Evolutionary conservation across 2,113 vertebrate species (phyloP).

Genomic region (Egretta garzetta): DNA sequence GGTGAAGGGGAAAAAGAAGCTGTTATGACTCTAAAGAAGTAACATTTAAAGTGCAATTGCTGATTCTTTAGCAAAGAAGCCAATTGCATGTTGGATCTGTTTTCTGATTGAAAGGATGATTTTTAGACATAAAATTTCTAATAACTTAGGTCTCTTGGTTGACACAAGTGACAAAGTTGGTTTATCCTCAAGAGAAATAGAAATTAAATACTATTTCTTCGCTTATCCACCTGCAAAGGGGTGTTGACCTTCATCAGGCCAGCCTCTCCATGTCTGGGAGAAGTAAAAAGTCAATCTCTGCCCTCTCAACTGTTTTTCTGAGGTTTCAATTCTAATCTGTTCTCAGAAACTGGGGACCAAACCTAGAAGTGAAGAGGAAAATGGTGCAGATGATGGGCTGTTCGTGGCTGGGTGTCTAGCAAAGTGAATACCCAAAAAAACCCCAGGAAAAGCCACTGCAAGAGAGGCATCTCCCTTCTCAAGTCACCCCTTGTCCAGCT

Average conservation of each 20-base stretch:
- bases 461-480: background rate
- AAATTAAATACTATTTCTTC: background rate
- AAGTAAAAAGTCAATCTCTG: background rate
- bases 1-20: background rate
- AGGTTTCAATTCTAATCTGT: background rate
- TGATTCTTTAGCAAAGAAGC: background rate
- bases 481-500: background rate
- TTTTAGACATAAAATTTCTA: background rate
- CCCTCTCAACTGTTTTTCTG: background rate
- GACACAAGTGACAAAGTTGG: background rate
- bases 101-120: background rate
- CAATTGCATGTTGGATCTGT: background rate
- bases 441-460: background rate
- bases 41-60: background rate
- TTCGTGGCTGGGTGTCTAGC: background rate
- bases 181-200: background rate
- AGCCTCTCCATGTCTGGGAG: background rate
- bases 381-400: background rate
- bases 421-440: background rate
- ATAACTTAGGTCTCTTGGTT: background rate
- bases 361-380: background rate
- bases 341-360: background rate
- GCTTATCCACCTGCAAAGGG: background rate
- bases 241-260: background rate
- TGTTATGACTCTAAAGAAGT: background rate